Evolutionary conservation across 2,797 vertebrate genomes (phyloP).

Genomic region (Enteromius afrohamiltoni): DNA sequence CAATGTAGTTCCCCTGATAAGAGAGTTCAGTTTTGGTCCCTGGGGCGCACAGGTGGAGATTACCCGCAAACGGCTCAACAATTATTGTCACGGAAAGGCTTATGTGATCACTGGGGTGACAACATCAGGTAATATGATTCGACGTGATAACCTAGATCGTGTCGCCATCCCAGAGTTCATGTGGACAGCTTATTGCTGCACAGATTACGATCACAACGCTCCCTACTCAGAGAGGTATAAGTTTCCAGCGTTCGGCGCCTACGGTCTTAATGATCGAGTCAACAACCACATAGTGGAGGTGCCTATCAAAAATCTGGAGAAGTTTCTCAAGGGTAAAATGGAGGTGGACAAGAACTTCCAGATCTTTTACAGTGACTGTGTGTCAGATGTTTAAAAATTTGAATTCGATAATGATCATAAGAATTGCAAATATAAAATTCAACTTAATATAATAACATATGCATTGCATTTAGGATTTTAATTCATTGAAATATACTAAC

Average conservation of each 20-base stretch:
- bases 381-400: constrained; percentile 52
- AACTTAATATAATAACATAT: not conserved
- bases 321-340: constrained; percentile 75
- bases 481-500: not conserved
- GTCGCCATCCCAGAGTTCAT: constrained; percentile 74
- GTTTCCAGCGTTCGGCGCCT: constrained; percentile 74
- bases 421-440: not conserved
- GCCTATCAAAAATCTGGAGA: constrained; percentile 75
- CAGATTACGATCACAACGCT: constrained; percentile 73
- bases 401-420: not conserved
- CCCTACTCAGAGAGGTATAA: constrained; percentile 77
- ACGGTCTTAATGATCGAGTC: constrained; percentile 72
- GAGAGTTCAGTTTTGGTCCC: constrained; percentile 72
- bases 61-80: constrained; percentile 76
- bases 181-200: constrained; percentile 79
- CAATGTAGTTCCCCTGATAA: constrained; percentile 73
- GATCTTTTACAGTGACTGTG: constrained; percentile 79
- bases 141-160: constrained; percentile 71
- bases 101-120: constrained; percentile 73
- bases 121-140: constrained; percentile 73
- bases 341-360: constrained; percentile 78
- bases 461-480: not conserved
- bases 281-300: constrained; percentile 76
- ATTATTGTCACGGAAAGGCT: constrained; percentile 74
- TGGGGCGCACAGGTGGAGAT: constrained; percentile 70